A percentile compares a stretch with the other conserved stretches of the same genome.
Conservation (phyloP, 2,113 vertebrate genomes). For the Carassius auratus region DNA sequence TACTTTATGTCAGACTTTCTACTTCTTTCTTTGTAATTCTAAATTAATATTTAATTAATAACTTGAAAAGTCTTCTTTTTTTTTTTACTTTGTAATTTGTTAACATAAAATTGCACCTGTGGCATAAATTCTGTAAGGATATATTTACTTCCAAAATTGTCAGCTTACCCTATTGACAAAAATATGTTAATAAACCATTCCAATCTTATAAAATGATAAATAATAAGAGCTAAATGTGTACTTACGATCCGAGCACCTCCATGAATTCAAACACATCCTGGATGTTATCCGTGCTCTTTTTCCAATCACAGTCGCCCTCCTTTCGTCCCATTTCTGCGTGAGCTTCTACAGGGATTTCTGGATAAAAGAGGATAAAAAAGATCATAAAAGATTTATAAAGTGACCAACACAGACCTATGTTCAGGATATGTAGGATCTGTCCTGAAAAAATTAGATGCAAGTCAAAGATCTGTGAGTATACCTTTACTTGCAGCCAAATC, state of each 20-base stretch:
- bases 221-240: constrained; percentile 51
- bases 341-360: too few relatives aligned
- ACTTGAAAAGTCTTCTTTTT: neutral
- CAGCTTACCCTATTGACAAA: neutral
- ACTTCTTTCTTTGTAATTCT: neutral
- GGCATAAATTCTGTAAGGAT: neutral
- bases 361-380: neutral
- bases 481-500: constrained; percentile 9
- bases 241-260: constrained; percentile 94
- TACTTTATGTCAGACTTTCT: neutral
- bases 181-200: neutral
- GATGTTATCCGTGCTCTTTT: constrained; percentile 91
- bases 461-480: neutral
- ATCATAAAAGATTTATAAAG: neutral
- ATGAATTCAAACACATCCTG: constrained; percentile 91
- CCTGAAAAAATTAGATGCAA: neutral
- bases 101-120: neutral
- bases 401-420: neutral
- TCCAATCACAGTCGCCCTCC: constrained; percentile 84
- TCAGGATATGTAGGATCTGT: neutral
- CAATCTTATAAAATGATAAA: neutral
- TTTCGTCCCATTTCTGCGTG: constrained; percentile 86
- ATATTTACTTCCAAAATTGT: neutral
- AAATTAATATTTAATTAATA: neutral
- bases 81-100: neutral